Conservation (phyloP, 2,888 invertebrate genomes). For the Corbicula japonica region DNA sequence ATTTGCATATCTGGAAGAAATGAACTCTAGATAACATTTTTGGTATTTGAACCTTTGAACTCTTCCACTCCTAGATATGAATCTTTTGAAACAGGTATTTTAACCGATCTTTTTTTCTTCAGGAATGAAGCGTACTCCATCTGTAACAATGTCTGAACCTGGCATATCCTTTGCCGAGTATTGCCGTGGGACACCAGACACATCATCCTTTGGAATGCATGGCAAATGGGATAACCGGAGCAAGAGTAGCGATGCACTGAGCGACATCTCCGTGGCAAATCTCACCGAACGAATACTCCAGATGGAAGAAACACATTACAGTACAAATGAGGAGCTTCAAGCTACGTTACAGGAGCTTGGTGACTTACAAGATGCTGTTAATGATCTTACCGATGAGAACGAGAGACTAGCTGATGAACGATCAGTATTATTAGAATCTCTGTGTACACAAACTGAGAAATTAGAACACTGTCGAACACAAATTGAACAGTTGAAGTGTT, state of each 20-base stretch:
- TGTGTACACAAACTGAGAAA: constrained; percentile 96
- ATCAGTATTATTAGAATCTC: constrained; percentile 94
- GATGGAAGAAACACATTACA: constrained; percentile 95
- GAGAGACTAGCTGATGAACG: constrained; percentile 95
- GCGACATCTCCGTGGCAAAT: constrained; percentile 95
- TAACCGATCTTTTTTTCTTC: constrained; percentile 1
- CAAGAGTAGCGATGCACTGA: constrained; percentile 90
- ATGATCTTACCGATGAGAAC: constrained; percentile 95
- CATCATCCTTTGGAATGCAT: constrained; percentile 70
- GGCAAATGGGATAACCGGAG: constrained; percentile 95
- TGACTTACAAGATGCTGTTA: constrained; percentile 94
- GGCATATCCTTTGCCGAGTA: constrained; percentile 81
- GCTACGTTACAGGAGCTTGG: constrained; percentile 97
- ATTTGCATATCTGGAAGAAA: too few relatives aligned
- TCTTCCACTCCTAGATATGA: too few relatives aligned
- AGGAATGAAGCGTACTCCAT: constrained; percentile 72
- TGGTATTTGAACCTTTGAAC: too few relatives aligned
- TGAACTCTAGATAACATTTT: too few relatives aligned
- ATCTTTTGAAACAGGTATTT: too few relatives aligned
- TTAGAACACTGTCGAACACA: constrained; percentile 94
- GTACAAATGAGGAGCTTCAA: constrained; percentile 88
- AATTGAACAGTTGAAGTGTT: constrained; percentile 94
- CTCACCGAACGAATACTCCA: constrained; percentile 96
- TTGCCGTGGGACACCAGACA: constrained; percentile 80
- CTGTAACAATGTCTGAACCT: constrained; percentile 80